Evolutionary conservation across 2,113 vertebrate species (phyloP), one percentile per base, ranked within the genome.

Genomic region (Erinaceus europaeus): DNA sequence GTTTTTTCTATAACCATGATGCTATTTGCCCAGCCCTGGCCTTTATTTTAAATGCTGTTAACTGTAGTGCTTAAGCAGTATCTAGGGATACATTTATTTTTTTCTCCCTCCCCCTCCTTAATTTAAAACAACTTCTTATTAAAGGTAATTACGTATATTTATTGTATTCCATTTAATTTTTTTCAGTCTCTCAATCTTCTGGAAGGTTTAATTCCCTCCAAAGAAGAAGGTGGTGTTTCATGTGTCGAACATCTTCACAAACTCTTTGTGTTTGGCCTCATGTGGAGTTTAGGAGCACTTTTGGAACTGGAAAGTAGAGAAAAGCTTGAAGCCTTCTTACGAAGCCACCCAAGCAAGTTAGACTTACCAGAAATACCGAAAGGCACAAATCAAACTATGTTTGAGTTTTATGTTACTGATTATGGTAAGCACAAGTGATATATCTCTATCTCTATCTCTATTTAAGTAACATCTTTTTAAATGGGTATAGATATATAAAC

Each of bases 241-340:
- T 40, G 76, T 61, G 23, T 59, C 2, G 85, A 62, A 6, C 97
- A 96, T 69, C 96, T 98, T 74, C 95, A 97, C 42, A 97, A 94
- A 73, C 80, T 98, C 59, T 98, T 98, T 93, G 96, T 89, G 46
- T 98, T 98, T 75, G 95, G 95, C 71, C 59, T 98, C 0, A 97
- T 98, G 97, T 98, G 97, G 97, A 98, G 97, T 93, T 94, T 98
- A 79, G 97, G 97, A 55, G 96, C 97, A 38, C 97, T 97, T 74
- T 68, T 98, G 88, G 97, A 98, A 79, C 1, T 97, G 62, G 97
- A 98, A 0, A 93, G 86, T 86, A 94, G 97, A 93, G 96, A 96
- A 13, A 98, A 97, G 76, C 95, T 98, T 71, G 97, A 98, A 94
- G 71, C 67, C 53, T 98, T 97, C 90, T 73, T 98, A 27, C 96